Evolutionary conservation across 2,113 vertebrate species (phyloP).

Genomic region (Budorcas taxicolor): DNA sequence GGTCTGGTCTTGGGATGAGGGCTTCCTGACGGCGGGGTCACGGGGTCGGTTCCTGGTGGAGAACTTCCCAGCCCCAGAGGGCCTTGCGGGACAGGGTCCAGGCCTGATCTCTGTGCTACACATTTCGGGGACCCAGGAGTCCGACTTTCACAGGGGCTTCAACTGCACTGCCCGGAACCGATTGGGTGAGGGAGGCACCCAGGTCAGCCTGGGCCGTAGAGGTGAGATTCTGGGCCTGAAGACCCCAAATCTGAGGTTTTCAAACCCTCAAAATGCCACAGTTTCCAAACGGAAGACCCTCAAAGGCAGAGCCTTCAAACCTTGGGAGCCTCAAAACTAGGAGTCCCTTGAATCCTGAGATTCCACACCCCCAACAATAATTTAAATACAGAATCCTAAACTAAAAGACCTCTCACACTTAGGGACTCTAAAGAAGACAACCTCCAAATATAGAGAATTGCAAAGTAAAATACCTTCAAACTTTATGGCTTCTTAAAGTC

Average conservation of each 20-base stretch:
- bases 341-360: neutral
- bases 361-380: neutral
- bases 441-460: neutral
- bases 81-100: slow-evolving; percentile 69
- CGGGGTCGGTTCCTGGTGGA: slow-evolving; percentile 89
- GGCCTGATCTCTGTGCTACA: slow-evolving; percentile 87
- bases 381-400: neutral
- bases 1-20: slow-evolving; percentile 91
- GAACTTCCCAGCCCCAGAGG: slow-evolving; percentile 68
- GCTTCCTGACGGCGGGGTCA: slow-evolving; percentile 82
- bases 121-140: slow-evolving; percentile 84
- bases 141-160: slow-evolving; percentile 86
- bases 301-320: neutral
- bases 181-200: slow-evolving; percentile 83
- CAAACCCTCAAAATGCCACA: neutral
- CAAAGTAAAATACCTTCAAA: neutral
- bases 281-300: neutral
- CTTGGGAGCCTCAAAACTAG: neutral
- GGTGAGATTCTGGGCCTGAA: slow-evolving; percentile 72
- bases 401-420: neutral
- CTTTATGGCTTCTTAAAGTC: neutral
- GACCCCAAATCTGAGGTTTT: neutral
- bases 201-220: slow-evolving; percentile 85
- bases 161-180: slow-evolving; percentile 93
- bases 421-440: neutral